These are phyloP conservation scores for Lingula anatina DNA, from an alignment of 2,888 invertebrate species.

Conservation along the genomic window DNA sequence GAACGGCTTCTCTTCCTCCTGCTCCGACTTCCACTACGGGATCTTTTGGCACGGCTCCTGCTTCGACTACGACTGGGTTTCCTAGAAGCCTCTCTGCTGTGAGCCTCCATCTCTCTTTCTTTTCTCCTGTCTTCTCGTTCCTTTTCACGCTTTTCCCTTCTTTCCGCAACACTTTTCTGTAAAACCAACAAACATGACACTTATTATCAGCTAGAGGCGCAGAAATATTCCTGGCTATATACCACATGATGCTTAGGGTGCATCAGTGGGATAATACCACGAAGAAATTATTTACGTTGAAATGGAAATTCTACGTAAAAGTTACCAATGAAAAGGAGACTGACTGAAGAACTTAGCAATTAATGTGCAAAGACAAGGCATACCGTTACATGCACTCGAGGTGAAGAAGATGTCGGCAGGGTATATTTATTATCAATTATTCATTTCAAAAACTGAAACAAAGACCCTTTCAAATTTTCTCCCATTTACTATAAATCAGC, in stretches of 20 bases:
- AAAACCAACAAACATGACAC: constrained; percentile 1
- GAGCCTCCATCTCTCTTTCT: constrained; percentile 51
- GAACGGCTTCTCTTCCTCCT: constrained; percentile 15
- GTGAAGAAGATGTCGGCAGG: no score
- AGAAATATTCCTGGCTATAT: not conserved
- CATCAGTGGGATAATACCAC: no score
- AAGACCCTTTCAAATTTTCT: no score
- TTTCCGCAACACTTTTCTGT: constrained; percentile 43
- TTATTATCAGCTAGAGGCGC: no score
- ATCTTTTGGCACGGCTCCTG: no score
- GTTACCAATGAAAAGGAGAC: not conserved
- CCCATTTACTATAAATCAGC: not conserved
- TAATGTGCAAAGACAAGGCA: not conserved
- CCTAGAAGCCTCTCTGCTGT: constrained; percentile 14
- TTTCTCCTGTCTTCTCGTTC: constrained; percentile 46
- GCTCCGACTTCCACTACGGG: constrained; percentile 18
- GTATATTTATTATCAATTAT: no score
- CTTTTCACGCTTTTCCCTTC: constrained; percentile 37
- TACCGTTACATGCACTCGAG: no score
- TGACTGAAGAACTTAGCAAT: not conserved
- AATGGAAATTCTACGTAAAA: not conserved
- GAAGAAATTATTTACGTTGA: no score
- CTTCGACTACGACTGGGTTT: constrained; percentile 20
- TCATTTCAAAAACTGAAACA: no score
- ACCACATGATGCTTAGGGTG: no score